phyloP scores from a whole-genome alignment of 1,140 invertebrate species.

The Heliconius congener region DNA sequence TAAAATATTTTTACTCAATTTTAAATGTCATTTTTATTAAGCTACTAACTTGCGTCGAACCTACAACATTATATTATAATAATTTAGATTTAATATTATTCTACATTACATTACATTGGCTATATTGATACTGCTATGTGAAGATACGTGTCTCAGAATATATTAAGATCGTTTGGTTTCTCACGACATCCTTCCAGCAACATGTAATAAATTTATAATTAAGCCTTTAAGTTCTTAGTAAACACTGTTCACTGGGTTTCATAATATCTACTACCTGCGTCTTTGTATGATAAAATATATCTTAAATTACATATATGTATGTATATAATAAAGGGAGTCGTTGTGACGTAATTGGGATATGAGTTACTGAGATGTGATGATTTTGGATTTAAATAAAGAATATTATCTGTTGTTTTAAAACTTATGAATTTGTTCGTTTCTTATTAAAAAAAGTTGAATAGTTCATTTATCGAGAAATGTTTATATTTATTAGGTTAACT shows the following conservation, averaged over 20 bases:
- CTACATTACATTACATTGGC: background rate
- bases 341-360: no score
- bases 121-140: conserved; percentile 11
- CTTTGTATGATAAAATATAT: background rate
- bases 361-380: no score
- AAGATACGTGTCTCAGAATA: conserved; percentile 7
- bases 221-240: conserved; percentile 14
- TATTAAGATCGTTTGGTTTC: conserved; percentile 7
- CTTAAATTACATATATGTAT: background rate
- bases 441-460: no score
- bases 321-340: background rate
- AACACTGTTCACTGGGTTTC: conserved; percentile 6
- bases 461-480: no score
- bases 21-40: background rate
- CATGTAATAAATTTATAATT: conserved; percentile 14
- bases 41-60: background rate
- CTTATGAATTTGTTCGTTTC: no score
- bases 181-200: conserved; percentile 10
- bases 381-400: no score
- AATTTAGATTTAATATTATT: background rate
- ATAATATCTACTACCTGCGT: background rate
- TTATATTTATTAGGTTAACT: no score
- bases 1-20: no score
- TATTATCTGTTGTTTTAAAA: no score
- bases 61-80: background rate